Base-by-base conservation (phyloP, 30 jellyfish, hydroid and myxozoan species). In the Cassiopea xamachana region DNA sequence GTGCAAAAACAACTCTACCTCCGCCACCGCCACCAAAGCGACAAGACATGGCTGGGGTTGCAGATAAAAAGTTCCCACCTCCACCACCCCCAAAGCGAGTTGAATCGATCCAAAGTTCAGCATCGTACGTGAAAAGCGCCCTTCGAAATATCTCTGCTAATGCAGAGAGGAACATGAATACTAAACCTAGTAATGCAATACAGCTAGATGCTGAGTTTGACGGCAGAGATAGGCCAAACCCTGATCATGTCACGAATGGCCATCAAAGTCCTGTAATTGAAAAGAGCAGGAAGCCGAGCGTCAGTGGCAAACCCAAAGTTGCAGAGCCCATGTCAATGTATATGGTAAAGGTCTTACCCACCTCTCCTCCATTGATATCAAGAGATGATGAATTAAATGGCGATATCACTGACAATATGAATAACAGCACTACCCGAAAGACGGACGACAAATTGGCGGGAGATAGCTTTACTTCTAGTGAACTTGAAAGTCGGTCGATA, bases 41-140 rank as follows among this genome's bases (percentile, higher is more conserved):
- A 50, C 75, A 73, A 7, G 43, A 55, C 17, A 44, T 47, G 69
- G 62, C 69, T 15, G 49, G 62, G 69, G 62, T 80, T 15, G 19
- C 75, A 46, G 75, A 60, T 50, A 71, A 48, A 10, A 84, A 50
- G 79, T 7, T 18, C 7, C 92, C 92, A 19, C n/a, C n/a, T n/a
- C 85, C 95, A 2, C 95, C 95, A 14, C 95, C 95, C 44, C 95
- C 95, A 10, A 88, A 88, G 73, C 90, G 95, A 17, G 60, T 69
- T 43, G 86, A 79, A 67, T 88, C 95, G 13, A 72, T 88, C n/a
- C 82, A 69, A 46, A 49, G 69, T 7, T 88, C 90, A 48, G 86
- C 95, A 1, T 64, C 95, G n/a, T 48, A 83, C 45, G 69, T 83
- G 45, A 69, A 48, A 18, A 69, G 71, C 4, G 92, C 85, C 19